Evolutionary conservation across 2,797 vertebrate species (phyloP).

Genomic region (Manis pentadactyla): DNA sequence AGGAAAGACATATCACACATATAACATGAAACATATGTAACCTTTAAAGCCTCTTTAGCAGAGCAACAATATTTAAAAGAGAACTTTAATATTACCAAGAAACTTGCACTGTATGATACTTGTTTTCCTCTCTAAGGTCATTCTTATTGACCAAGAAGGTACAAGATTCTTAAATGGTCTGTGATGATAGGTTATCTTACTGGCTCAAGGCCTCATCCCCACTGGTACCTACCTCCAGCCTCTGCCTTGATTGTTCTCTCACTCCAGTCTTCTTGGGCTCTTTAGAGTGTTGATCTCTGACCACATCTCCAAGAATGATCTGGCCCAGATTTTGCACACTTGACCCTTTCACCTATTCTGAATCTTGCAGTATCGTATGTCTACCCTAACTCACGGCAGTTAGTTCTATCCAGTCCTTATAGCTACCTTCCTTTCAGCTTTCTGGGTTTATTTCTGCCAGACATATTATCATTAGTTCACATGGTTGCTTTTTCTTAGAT

Average conservation of each 20-base stretch:
- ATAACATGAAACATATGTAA: not conserved
- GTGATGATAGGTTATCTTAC: not conserved
- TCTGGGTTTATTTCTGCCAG: slow-evolving; percentile 18
- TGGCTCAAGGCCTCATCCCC: not conserved
- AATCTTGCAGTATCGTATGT: not conserved
- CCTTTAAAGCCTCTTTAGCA: not conserved
- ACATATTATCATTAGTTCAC: slow-evolving; percentile 1
- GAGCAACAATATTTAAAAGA: not conserved
- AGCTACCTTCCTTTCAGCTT: slow-evolving; percentile 12
- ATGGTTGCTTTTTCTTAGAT: slow-evolving; percentile 25
- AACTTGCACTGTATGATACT: not conserved
- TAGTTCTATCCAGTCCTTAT: not conserved
- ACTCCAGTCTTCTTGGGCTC: not conserved
- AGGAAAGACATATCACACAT: not conserved
- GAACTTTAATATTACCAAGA: not conserved
- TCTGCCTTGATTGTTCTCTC: not conserved
- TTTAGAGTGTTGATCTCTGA: not conserved
- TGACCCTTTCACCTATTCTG: not conserved
- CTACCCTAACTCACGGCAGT: not conserved
- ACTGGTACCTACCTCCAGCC: not conserved
- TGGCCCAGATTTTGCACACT: not conserved
- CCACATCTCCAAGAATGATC: not conserved
- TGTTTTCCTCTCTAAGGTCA: not conserved
- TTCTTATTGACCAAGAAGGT: not conserved
- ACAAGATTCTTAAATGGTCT: not conserved